These are phyloP conservation scores for Zaprionus davidi DNA, from an alignment of 1,140 invertebrate species.

Conservation along the genomic window DNA sequence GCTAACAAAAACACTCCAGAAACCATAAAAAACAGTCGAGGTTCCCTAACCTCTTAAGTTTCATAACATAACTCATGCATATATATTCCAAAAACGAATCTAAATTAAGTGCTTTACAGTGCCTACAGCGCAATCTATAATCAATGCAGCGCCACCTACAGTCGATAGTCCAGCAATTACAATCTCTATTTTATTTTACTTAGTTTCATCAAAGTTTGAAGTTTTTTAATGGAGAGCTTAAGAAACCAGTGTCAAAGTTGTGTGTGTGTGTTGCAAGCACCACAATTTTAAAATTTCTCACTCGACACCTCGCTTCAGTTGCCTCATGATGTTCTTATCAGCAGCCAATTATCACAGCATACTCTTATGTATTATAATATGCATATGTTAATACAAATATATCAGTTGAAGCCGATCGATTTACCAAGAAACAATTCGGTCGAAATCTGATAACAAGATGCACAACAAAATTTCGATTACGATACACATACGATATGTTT, in stretches of 20 bases:
- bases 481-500: conserved; percentile 14
- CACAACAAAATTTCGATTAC: background rate
- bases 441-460: background rate
- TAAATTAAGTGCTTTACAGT: background rate
- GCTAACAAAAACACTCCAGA: too few species aligned
- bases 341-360: background rate
- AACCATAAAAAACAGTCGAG: too few species aligned
- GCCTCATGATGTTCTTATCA: background rate
- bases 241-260: conserved; percentile 10
- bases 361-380: background rate
- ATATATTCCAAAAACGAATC: too few species aligned
- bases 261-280: conserved; percentile 17
- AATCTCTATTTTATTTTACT: background rate
- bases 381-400: background rate
- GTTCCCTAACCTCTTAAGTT: too few species aligned
- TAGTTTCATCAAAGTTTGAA: background rate
- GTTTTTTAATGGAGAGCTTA: background rate
- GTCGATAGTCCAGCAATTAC: background rate
- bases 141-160: background rate
- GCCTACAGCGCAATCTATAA: too few species aligned
- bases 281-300: background rate
- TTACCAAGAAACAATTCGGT: conserved; percentile 3
- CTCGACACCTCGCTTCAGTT: conserved; percentile 3
- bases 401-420: background rate
- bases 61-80: too few species aligned